These are phyloP conservation scores for Olivierus martensii DNA, from an alignment of 1,140 invertebrate genomes.

Conservation along the genomic window DNA sequence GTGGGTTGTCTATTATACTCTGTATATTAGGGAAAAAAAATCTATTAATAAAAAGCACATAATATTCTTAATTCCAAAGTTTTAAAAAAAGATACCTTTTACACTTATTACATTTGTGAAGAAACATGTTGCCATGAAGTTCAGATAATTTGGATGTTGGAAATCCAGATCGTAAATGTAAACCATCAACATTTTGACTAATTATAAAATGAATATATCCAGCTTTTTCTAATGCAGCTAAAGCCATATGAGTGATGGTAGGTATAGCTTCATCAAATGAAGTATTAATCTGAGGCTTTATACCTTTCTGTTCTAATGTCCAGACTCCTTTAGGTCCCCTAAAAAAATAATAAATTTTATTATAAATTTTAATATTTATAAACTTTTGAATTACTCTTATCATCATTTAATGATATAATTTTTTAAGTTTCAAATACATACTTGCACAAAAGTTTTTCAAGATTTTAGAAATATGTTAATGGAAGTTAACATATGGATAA, in stretches of 20 bases:
- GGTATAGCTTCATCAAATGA: constrained; percentile 86
- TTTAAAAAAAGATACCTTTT: constrained; percentile 42
- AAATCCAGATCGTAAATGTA: constrained; percentile 83
- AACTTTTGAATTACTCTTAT: too few species aligned
- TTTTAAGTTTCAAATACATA: too few species aligned
- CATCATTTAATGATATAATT: too few species aligned
- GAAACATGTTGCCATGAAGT: constrained; percentile 97
- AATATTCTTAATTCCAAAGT: too few species aligned
- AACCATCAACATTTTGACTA: constrained; percentile 95
- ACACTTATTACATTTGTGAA: constrained; percentile 85
- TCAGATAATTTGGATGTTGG: constrained; percentile 67
- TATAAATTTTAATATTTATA: too few species aligned
- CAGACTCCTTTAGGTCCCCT: constrained; percentile 94
- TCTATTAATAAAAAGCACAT: too few species aligned
- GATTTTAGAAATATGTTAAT: too few species aligned
- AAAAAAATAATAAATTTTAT: not conserved
- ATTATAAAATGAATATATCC: constrained; percentile 72
- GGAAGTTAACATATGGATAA: too few species aligned
- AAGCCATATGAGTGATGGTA: constrained; percentile 86
- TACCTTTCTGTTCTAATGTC: constrained; percentile 88
- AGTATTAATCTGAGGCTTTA: constrained; percentile 55
- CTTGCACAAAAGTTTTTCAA: too few species aligned
- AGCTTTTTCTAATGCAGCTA: constrained; percentile 41
- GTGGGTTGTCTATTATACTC: too few species aligned
- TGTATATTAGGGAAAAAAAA: too few species aligned